Percentiles rank a stretch among this genome's conserved stretches.
Conservation (phyloP, 2,888 invertebrate species). For the Hyposoter didymator region DNA sequence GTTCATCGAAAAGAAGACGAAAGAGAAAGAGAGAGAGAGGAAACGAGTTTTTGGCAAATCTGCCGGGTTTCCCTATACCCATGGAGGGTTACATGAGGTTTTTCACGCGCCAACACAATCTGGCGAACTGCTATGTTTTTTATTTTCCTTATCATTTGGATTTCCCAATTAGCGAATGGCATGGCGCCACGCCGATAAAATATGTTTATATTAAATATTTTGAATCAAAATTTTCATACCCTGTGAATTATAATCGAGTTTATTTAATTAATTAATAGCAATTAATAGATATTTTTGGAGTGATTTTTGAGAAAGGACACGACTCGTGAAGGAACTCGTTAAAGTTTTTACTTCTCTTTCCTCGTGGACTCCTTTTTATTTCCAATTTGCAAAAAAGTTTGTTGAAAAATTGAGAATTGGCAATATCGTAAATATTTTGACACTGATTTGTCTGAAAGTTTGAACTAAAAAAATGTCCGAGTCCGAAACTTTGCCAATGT, state of each 20-base stretch:
- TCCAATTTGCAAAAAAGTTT: no score
- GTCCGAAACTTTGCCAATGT: no score
- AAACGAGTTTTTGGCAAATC: constrained; percentile 65
- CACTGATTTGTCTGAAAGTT: background rate
- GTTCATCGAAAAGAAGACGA: constrained; percentile 27
- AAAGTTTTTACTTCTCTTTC: no score
- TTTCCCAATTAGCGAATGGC: constrained; percentile 40
- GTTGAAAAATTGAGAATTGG: background rate
- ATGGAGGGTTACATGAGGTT: constrained; percentile 39
- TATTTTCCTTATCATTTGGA: background rate
- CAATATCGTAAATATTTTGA: background rate
- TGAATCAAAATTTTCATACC: background rate
- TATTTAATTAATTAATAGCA: no score
- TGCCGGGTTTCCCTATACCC: constrained; percentile 38
- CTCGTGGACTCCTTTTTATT: no score
- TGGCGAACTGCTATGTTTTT: constrained; percentile 19
- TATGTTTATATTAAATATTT: no score
- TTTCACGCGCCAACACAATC: constrained; percentile 46
- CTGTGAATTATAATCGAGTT: background rate
- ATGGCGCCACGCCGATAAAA: constrained; percentile 3
- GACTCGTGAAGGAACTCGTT: no score
- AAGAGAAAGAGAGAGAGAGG: constrained; percentile 28
- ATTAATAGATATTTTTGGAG: background rate
- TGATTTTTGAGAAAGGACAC: no score
- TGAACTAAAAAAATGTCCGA: background rate